Percentiles rank a stretch among this genome's conserved stretches.
phyloP scores from a whole-genome alignment of 2,797 vertebrate species.

The Ibycter americanus region DNA sequence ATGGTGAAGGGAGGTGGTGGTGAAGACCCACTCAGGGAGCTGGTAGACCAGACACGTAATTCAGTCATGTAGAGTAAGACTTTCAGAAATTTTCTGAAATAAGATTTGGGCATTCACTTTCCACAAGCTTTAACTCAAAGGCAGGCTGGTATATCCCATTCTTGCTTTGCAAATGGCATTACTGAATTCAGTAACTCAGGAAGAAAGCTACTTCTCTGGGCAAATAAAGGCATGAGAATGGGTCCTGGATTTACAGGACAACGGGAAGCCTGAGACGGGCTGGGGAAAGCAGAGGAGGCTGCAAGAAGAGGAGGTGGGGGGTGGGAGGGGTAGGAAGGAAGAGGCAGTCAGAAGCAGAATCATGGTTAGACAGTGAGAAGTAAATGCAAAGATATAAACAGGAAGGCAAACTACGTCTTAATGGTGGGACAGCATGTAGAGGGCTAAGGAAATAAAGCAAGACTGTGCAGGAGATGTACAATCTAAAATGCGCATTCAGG shows the following conservation, averaged over 20 bases:
- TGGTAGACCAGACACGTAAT: background rate
- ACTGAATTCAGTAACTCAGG: background rate
- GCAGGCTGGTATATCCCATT: background rate
- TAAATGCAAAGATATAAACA: background rate
- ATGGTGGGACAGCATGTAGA: background rate
- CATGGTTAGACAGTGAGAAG: background rate
- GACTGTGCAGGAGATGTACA: background rate
- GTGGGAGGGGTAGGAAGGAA: accelerated
- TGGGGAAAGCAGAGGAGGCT: background rate
- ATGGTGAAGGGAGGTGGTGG: background rate
- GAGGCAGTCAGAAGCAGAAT: background rate
- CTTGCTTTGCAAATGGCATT: background rate
- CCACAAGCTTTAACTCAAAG: background rate
- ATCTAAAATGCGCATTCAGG: background rate
- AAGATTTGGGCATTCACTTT: background rate
- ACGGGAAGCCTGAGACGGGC: background rate
- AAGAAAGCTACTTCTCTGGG: background rate
- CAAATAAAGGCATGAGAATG: background rate
- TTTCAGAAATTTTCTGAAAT: background rate
- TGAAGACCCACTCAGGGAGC: background rate
- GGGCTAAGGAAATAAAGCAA: background rate
- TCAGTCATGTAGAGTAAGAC: background rate
- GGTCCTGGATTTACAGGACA: background rate
- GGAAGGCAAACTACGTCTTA: background rate
- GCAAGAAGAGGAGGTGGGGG: background rate